A percentile compares a stretch with the other conserved stretches of the same genome.
Conservation (phyloP, 2,797 vertebrate species). For the Spondyliosoma cantharus region DNA sequence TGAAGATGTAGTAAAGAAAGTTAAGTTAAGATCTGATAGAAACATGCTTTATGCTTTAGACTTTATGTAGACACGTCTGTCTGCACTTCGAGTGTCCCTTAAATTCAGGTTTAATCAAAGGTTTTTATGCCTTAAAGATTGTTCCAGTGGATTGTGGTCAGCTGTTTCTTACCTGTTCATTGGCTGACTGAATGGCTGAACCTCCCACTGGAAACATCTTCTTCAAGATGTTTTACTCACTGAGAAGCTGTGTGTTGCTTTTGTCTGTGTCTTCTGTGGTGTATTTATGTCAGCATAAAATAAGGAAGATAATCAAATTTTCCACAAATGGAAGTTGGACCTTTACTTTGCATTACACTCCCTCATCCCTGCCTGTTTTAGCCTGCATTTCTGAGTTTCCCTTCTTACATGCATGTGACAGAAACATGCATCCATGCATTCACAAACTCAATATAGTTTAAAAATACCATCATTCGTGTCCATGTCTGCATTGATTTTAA, state of each 20-base stretch:
- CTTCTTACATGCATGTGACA: neutral
- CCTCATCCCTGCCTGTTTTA: neutral
- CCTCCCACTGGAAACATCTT: neutral
- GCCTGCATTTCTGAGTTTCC: neutral
- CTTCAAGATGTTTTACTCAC: neutral
- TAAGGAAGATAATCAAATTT: neutral
- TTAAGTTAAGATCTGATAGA: neutral
- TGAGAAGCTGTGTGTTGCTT: neutral
- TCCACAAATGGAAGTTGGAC: neutral
- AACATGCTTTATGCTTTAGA: neutral
- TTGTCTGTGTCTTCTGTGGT: neutral
- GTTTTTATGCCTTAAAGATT: neutral
- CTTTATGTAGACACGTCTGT: neutral
- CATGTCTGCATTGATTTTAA: conserved; percentile 3
- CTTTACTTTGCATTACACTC: neutral
- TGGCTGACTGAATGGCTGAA: neutral
- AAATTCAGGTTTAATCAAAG: neutral
- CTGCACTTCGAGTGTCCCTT: neutral
- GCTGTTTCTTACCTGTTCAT: neutral
- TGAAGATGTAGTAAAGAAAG: neutral
- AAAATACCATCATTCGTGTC: neutral
- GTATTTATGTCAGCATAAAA: neutral
- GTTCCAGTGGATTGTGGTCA: neutral
- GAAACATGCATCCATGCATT: neutral
- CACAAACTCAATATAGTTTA: neutral